Conservation (phyloP, 2,113 vertebrate genomes). For the Campylomormyrus numenius region DNA sequence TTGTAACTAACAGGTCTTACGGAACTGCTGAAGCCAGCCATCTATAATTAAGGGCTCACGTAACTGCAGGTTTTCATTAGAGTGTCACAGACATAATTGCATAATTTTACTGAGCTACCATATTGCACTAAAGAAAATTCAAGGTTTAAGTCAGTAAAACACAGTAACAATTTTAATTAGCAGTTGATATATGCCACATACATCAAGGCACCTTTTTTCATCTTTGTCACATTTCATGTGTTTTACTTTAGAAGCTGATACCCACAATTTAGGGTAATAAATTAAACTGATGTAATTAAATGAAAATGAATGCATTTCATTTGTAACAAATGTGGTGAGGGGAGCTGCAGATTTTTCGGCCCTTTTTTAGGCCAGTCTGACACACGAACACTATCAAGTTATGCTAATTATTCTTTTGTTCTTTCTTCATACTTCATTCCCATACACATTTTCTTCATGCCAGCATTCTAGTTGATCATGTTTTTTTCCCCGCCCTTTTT, state of each 20-base stretch:
- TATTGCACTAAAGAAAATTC: neutral
- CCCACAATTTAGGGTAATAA: neutral
- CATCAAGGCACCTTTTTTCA: neutral
- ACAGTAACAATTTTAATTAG: neutral
- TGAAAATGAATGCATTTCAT: neutral
- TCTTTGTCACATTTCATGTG: neutral
- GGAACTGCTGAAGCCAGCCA: neutral
- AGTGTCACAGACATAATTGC: neutral
- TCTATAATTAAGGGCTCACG: neutral
- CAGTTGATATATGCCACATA: neutral
- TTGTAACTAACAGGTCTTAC: neutral
- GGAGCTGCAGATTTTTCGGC: neutral
- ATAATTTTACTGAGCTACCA: neutral
- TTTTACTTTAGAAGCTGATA: neutral
- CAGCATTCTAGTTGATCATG: neutral
- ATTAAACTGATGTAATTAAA: neutral
- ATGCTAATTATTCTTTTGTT: slow-evolving; percentile 7
- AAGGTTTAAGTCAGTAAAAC: neutral
- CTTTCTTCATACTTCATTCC: neutral
- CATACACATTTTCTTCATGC: neutral
- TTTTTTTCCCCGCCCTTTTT: neutral
- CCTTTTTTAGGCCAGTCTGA: neutral
- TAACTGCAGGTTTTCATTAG: neutral
- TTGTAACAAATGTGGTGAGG: neutral
- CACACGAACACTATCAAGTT: neutral